These are phyloP conservation scores for Nycticebus coucang DNA, from an alignment of 2,113 vertebrate species.

Conservation along the genomic window DNA sequence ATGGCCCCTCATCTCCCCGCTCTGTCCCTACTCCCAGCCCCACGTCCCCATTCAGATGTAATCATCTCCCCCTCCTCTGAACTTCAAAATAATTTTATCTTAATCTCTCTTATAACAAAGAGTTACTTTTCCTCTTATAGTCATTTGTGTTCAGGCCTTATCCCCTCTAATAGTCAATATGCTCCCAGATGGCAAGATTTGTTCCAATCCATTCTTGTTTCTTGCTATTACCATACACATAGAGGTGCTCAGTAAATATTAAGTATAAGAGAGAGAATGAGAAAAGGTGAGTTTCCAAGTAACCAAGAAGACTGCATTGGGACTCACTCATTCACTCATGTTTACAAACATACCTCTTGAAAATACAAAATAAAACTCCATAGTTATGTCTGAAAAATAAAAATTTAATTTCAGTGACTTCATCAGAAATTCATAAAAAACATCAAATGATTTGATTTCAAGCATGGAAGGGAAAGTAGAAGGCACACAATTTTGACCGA, in stretches of 20 bases:
- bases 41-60: neutral
- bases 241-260: neutral
- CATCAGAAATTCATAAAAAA: slow-evolving; percentile 9
- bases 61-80: neutral
- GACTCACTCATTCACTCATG: neutral
- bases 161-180: neutral
- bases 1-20: neutral
- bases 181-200: neutral
- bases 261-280: neutral
- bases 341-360: neutral
- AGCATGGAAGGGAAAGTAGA: neutral
- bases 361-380: slow-evolving; percentile 29
- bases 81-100: neutral
- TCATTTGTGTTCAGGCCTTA: neutral
- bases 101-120: slow-evolving; percentile 1
- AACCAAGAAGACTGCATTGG: neutral
- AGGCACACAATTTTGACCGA: neutral
- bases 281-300: slow-evolving; percentile 22
- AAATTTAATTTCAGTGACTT: slow-evolving; percentile 24
- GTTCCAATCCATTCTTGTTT: neutral
- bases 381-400: neutral
- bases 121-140: neutral
- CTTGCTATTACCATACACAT: neutral
- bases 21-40: neutral
- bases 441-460: neutral